Conservation (phyloP, 2,113 vertebrate genomes). For the Aptenodytes forsteri region DNA sequence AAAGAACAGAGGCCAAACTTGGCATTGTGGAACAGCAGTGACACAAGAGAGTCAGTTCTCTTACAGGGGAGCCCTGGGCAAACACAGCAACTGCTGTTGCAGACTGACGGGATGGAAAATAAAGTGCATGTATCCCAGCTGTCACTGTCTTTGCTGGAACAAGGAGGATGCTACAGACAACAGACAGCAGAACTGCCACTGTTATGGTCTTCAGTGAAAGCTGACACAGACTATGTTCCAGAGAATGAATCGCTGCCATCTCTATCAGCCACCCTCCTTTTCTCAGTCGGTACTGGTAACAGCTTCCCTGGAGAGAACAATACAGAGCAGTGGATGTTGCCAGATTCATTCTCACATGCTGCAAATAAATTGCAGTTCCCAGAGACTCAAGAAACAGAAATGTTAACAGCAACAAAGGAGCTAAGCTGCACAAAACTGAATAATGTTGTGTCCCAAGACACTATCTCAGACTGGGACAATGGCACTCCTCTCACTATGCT, state of each 20-base stretch:
- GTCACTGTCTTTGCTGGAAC: background rate
- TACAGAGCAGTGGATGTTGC: background rate
- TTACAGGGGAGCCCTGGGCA: background rate
- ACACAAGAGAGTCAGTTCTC: background rate
- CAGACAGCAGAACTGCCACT: background rate
- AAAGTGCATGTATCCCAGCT: accelerated
- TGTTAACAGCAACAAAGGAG: background rate
- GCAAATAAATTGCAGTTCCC: background rate
- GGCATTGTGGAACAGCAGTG: background rate
- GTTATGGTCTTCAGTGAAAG: background rate
- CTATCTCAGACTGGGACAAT: accelerated
- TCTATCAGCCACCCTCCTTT: background rate
- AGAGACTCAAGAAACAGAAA: background rate
- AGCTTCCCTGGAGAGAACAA: background rate
- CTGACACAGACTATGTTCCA: accelerated
- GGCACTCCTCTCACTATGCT: background rate
- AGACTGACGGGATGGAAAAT: accelerated
- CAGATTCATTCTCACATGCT: background rate
- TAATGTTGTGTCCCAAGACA: background rate
- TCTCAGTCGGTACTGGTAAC: background rate
- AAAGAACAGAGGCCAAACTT: background rate
- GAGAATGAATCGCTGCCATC: background rate
- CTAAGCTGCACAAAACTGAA: background rate
- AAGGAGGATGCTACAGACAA: background rate
- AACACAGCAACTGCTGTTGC: background rate